These are phyloP conservation scores for Lithosia quadra DNA, from an alignment of 2,888 invertebrate genomes.

Conservation along the genomic window DNA sequence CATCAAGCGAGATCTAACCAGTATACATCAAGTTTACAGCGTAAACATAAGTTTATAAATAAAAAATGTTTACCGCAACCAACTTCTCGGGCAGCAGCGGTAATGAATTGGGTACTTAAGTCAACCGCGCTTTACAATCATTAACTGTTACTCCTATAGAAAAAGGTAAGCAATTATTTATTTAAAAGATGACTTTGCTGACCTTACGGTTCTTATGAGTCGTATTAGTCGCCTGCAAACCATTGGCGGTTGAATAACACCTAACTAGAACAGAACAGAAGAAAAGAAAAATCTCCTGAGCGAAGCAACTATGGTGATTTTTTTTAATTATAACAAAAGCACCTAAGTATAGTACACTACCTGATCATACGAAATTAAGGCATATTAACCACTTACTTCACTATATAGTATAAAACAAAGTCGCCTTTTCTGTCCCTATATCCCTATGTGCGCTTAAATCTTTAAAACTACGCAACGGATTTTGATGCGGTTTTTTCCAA, in stretches of 20 bases:
- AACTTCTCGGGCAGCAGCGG: neutral
- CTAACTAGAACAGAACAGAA: neutral
- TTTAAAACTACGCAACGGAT: too few relatives aligned
- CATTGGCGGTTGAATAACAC: neutral
- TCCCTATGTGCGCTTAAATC: too few relatives aligned
- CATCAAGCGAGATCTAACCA: conserved; percentile 28
- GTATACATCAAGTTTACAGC: conserved; percentile 36
- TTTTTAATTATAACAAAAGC: neutral
- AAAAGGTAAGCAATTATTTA: neutral
- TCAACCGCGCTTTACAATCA: neutral
- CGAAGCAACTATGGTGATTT: neutral
- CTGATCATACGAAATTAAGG: neutral
- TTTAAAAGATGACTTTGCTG: neutral
- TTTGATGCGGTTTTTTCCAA: too few relatives aligned
- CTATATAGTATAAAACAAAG: too few relatives aligned
- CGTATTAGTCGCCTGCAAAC: neutral
- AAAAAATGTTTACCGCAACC: conserved; percentile 17
- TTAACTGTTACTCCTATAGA: neutral
- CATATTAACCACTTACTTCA: neutral
- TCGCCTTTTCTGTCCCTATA: too few relatives aligned
- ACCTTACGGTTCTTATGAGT: neutral
- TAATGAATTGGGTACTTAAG: conserved; percentile 12
- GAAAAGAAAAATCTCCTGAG: neutral
- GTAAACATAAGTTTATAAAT: conserved; percentile 30
- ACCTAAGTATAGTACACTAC: too few relatives aligned